phyloP scores from a whole-genome alignment of 2,797 vertebrate genomes.

The Echeneis naucrates region DNA sequence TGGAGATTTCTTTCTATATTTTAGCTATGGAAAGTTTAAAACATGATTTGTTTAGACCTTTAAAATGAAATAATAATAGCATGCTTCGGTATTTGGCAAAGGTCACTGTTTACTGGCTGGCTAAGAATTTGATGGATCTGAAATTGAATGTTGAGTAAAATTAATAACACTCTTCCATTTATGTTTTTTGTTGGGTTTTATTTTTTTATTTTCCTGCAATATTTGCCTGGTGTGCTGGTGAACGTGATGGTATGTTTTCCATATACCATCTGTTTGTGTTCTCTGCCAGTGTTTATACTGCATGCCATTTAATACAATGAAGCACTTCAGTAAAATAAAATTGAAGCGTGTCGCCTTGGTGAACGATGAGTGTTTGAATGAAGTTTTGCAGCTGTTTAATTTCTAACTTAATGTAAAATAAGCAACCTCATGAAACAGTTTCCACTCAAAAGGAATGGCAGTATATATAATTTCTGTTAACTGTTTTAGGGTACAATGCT shows the following conservation, averaged over 20 bases:
- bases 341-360: background rate
- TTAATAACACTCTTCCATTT: background rate
- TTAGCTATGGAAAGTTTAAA: too few relatives aligned
- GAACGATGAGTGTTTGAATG: background rate
- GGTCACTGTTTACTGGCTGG: background rate
- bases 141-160: background rate
- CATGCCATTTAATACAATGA: slow-evolving; percentile 24
- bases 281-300: slow-evolving; percentile 21
- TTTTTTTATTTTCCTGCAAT: background rate
- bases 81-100: background rate
- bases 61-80: background rate
- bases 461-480: background rate
- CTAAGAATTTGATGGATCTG: background rate
- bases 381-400: slow-evolving; percentile 10
- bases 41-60: background rate
- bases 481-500: background rate
- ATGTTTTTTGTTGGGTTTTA: too few relatives aligned
- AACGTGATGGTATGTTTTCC: slow-evolving; percentile 32
- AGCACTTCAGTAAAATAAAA: slow-evolving; percentile 2
- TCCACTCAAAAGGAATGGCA: background rate
- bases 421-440: background rate
- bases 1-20: too few relatives aligned
- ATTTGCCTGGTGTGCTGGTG: slow-evolving; percentile 1
- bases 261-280: slow-evolving; percentile 21
- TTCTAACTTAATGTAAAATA: background rate